Evolutionary conservation across 2,888 invertebrate species (phyloP), one percentile per base, ranked within the genome.

Genomic region (Rambutsinella grinnellia): DNA sequence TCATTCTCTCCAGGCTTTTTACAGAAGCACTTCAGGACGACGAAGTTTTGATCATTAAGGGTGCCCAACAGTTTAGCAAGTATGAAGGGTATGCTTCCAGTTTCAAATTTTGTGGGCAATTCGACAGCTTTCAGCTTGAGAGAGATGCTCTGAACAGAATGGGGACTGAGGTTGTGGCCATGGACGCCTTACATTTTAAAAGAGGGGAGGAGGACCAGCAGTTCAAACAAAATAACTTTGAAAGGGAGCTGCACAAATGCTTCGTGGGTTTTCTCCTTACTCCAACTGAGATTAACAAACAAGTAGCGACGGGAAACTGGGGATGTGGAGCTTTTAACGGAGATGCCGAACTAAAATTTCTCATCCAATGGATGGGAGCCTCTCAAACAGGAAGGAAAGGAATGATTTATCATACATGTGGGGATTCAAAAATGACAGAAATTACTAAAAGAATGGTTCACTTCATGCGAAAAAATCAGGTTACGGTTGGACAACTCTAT

Each of bases 1-100:
- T 98, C 84, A 89, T 99, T 80, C 88, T 95, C 3, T 91, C 95
- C 1, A 91, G 95, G 88, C 89, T 99, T 3, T 93, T 99, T 84
- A 93, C 94, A 0, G 96, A 96, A 86, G 89, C 88, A 63, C 87
- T 98, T 75, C 90, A 90, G 27, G 90, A 92, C 13, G 92, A 92
- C 15, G 98, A 99, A 88, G 93, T 94, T 0, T 87, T 98, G 0
- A 86, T 96, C 57, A 91, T 98, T 85, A 85, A 70, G 86, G 88
- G 88, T 70, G 86, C 85, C 84, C 87, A 89, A 83, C 85, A 86
- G 51, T 90, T 86, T 82, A 87, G 85, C 81, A 77, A 84, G n/a
- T 85, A 85, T 63, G 71, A 47, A 46, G 89, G 89, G 3, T 89
- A 89, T 84, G 86, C 87, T 10, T 85, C 86, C 36, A 85, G 85